Conservation (phyloP, 2,797 vertebrate genomes). For the Triplophysa bombifrons region DNA sequence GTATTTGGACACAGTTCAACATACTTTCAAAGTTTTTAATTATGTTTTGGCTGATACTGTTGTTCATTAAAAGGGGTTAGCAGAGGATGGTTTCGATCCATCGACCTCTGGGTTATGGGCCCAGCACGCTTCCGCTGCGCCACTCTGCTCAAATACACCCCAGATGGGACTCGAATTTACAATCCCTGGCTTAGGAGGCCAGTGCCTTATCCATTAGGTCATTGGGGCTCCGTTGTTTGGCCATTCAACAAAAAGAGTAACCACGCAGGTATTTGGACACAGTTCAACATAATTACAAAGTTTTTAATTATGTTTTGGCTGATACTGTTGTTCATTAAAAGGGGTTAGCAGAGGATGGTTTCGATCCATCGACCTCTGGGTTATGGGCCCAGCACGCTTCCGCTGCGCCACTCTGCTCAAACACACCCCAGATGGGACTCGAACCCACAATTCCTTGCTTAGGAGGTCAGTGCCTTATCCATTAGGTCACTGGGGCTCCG, state of each 20-base stretch:
- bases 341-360: no score
- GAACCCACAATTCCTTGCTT: conserved; percentile 60
- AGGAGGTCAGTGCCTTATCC: conserved; percentile 58
- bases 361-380: conserved; percentile 84
- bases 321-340: no score
- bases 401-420: conserved; percentile 28
- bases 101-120: conserved; percentile 84
- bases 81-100: no score
- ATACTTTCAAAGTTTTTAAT: no score
- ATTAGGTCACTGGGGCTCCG: no score
- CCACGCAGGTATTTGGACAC: no score
- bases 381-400: conserved; percentile 84
- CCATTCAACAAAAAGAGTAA: no score
- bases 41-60: no score
- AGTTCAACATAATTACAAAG: no score
- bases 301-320: no score
- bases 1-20: no score
- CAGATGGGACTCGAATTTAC: conserved; percentile 53
- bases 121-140: conserved; percentile 77
- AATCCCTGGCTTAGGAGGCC: conserved; percentile 60
- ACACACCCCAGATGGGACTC: conserved; percentile 39
- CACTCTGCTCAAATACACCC: not conserved
- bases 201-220: conserved; percentile 50
- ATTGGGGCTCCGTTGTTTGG: conserved; percentile 7
- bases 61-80: no score